Evolutionary conservation across 2,113 vertebrate genomes (phyloP).

Genomic region (Penelope pileata): DNA sequence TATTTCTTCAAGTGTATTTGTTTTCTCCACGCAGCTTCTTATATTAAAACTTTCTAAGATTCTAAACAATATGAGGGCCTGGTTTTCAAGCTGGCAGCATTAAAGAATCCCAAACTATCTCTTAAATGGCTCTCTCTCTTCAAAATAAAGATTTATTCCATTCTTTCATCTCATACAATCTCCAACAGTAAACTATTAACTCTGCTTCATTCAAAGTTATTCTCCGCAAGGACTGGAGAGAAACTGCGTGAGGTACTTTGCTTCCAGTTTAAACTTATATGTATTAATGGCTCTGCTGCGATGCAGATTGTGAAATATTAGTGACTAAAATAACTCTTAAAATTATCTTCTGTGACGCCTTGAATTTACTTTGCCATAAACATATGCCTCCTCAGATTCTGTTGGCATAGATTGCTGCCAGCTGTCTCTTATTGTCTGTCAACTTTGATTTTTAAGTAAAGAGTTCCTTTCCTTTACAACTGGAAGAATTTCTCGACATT

Average conservation of each 20-base stretch:
- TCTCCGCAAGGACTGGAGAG: not conserved
- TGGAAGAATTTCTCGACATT: not conserved
- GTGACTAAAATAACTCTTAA: not conserved
- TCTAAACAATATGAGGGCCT: not conserved
- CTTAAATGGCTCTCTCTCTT: not conserved
- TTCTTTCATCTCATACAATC: not conserved
- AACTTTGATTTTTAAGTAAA: not conserved
- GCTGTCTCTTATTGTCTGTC: not conserved
- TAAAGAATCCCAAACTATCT: not conserved
- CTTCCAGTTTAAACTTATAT: not conserved
- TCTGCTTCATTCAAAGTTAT: not conserved
- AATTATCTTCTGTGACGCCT: not conserved
- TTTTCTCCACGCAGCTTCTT: not conserved
- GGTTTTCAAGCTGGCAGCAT: not conserved
- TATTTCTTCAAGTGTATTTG: fast-evolving
- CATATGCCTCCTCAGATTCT: not conserved
- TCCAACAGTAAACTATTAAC: not conserved
- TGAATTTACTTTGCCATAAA: not conserved
- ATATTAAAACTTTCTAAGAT: not conserved
- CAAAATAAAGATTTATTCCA: not conserved
- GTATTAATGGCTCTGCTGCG: not conserved
- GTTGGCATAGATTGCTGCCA: not conserved
- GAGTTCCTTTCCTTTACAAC: not conserved
- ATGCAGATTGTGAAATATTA: not conserved
- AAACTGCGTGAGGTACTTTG: not conserved